Conservation (phyloP, 2,888 invertebrate species). For the Dyspetes luteomarginatus region DNA sequence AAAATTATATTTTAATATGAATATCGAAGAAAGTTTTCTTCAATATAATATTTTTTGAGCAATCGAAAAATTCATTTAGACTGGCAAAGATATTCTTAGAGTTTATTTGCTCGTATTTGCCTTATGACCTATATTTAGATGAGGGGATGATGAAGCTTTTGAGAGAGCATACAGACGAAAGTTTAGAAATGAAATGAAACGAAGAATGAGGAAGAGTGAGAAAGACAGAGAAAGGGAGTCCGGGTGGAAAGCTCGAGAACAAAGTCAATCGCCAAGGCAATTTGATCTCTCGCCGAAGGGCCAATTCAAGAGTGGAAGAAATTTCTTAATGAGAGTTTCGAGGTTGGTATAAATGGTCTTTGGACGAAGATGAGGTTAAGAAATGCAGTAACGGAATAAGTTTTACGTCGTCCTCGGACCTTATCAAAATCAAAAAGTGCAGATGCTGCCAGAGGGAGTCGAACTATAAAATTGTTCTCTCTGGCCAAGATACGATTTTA, state of each 20-base stretch:
- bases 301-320: conserved; percentile 59
- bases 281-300: conserved; percentile 60
- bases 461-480: conserved; percentile 33
- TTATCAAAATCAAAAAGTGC: conserved; percentile 61
- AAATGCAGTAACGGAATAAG: conserved; percentile 51
- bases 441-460: conserved; percentile 45
- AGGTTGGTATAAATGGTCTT: conserved; percentile 55
- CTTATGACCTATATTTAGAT: conserved; percentile 1
- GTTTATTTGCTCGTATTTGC: conserved; percentile 18
- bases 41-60: too few species aligned
- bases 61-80: too few species aligned
- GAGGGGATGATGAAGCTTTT: conserved; percentile 1
- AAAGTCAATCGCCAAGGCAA: conserved; percentile 65
- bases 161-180: conserved; percentile 28
- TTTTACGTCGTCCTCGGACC: conserved; percentile 52
- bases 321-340: conserved; percentile 64
- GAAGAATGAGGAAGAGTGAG: conserved; percentile 20
- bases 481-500: conserved; percentile 10
- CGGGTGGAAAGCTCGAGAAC: conserved; percentile 46
- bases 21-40: too few species aligned
- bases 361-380: conserved; percentile 11
- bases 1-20: too few species aligned
- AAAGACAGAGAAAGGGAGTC: not conserved
- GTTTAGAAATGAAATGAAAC: conserved; percentile 37
- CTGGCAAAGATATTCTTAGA: not conserved